Evolutionary conservation across 1,140 invertebrate genomes (phyloP).

Genomic region (Drosophila mauritiana): DNA sequence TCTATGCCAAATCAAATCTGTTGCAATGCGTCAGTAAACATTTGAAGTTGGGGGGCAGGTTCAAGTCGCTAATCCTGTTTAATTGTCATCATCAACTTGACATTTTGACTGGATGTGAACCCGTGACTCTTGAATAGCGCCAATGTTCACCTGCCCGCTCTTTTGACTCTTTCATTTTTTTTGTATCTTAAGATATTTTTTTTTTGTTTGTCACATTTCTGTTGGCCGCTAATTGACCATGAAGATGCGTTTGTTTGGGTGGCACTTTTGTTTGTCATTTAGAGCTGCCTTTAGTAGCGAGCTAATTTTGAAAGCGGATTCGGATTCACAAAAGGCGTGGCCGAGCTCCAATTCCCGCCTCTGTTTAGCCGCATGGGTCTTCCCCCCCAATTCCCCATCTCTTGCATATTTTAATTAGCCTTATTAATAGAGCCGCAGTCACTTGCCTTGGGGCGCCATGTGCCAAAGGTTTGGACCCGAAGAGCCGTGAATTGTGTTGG

Average conservation of each 20-base stretch:
- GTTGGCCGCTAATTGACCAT: slow-evolving; percentile 79
- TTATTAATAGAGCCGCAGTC: slow-evolving; percentile 46
- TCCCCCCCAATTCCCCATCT: background rate
- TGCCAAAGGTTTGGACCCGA: slow-evolving; percentile 38
- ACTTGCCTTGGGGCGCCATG: slow-evolving; percentile 48
- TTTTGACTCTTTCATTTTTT: slow-evolving; percentile 12
- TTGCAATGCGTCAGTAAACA: slow-evolving; percentile 32
- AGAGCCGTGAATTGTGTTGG: slow-evolving; percentile 62
- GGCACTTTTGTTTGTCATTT: slow-evolving; percentile 78
- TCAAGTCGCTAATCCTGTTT: slow-evolving; percentile 57
- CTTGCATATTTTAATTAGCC: slow-evolving; percentile 72
- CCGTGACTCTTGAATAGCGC: slow-evolving; percentile 48
- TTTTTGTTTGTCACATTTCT: slow-evolving; percentile 54
- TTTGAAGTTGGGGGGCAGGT: slow-evolving; percentile 52
- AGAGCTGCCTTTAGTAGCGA: slow-evolving; percentile 73
- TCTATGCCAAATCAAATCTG: slow-evolving; percentile 10
- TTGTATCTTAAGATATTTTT: slow-evolving; percentile 24
- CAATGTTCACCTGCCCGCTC: slow-evolving; percentile 42
- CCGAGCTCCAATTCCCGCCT: slow-evolving; percentile 37
- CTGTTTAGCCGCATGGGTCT: slow-evolving; percentile 19
- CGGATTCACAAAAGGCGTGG: slow-evolving; percentile 41
- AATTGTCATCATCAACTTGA: slow-evolving; percentile 55
- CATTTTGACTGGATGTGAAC: slow-evolving; percentile 48
- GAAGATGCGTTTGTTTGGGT: slow-evolving; percentile 66
- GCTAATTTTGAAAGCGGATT: slow-evolving; percentile 76